These are phyloP conservation scores for Arctocebus calabarensis DNA, from an alignment of 2,797 vertebrate genomes.

Conservation along the genomic window DNA sequence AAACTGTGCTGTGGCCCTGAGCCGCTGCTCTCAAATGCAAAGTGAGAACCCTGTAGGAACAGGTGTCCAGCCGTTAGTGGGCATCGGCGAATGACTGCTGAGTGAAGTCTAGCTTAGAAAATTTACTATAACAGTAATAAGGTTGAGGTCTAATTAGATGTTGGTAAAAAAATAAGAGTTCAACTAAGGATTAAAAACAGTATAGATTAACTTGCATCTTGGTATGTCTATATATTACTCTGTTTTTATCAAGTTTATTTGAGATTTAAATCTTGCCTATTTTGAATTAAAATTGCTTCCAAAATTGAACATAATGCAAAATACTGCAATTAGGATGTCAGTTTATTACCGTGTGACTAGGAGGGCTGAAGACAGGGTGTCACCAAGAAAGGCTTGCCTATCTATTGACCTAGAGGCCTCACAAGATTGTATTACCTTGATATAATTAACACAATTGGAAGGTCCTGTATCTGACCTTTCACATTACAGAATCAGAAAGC, in stretches of 20 bases:
- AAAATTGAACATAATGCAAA: slow-evolving; percentile 37
- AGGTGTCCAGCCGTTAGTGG: not conserved
- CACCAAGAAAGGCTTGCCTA: not conserved
- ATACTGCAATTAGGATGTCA: not conserved
- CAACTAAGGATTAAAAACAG: slow-evolving; percentile 53
- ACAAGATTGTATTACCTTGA: not conserved
- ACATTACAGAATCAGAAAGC: not conserved
- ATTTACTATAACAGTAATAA: not conserved
- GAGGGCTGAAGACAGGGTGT: not conserved
- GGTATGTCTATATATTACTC: not conserved
- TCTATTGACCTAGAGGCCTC: not conserved
- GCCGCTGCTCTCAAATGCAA: not conserved
- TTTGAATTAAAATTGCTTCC: slow-evolving; percentile 45
- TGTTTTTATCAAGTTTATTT: slow-evolving; percentile 4
- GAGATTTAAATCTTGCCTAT: slow-evolving; percentile 28
- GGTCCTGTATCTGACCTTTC: not conserved
- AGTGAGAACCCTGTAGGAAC: not conserved
- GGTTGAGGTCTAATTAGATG: not conserved
- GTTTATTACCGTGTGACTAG: not conserved
- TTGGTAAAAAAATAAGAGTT: not conserved
- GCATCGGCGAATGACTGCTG: not conserved
- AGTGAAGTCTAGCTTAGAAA: not conserved
- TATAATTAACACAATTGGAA: not conserved
- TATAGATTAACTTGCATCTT: slow-evolving; percentile 27
- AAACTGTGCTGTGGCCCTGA: not conserved